A percentile compares a stretch with the other conserved stretches of the same genome.
These are phyloP conservation scores for Diprion similis DNA, from an alignment of 1,140 invertebrate species.

Conservation along the genomic window DNA sequence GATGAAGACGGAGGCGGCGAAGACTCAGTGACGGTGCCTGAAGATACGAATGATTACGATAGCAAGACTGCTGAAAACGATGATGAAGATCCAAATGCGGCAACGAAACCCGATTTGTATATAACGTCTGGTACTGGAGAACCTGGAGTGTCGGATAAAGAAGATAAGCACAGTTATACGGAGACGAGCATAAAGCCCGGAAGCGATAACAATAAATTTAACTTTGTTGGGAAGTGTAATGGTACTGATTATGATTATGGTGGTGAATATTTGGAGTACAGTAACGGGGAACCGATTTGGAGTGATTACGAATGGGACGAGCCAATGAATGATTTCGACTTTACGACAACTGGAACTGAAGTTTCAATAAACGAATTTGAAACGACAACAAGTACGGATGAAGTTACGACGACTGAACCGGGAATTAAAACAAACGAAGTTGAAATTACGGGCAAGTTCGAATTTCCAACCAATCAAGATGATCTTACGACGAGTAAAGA, in stretches of 20 bases:
- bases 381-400: no score
- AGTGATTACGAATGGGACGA: no score
- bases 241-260: no score
- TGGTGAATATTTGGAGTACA: no score
- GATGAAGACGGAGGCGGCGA: slow-evolving; percentile 9
- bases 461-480: not conserved
- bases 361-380: no score
- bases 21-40: not conserved
- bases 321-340: no score
- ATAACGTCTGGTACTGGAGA: not conserved
- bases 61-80: not conserved
- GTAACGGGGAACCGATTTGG: no score
- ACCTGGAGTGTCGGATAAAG: not conserved
- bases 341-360: no score
- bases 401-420: not conserved
- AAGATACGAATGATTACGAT: not conserved
- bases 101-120: not conserved
- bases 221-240: no score
- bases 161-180: not conserved
- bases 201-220: no score
- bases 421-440: not conserved
- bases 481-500: not conserved
- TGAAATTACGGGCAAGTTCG: not conserved
- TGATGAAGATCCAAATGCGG: not conserved
- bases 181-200: no score